These are phyloP conservation scores for Tachyglossus aculeatus DNA, from an alignment of 2,797 vertebrate genomes.

Conservation along the genomic window DNA sequence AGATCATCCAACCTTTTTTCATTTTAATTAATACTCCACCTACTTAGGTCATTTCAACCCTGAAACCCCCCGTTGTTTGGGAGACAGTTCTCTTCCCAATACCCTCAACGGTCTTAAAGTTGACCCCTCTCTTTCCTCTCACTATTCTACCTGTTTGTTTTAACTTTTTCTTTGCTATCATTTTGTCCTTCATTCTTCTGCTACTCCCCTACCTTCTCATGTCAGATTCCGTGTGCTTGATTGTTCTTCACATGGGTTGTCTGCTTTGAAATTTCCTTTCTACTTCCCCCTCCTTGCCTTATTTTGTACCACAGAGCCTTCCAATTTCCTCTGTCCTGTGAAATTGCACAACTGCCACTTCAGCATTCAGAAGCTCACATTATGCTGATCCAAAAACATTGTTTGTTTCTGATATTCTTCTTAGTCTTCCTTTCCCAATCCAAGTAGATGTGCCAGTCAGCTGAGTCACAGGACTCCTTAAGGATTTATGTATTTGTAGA, in stretches of 20 bases:
- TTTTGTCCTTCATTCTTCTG: background rate
- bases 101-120: no score
- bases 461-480: background rate
- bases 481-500: no score
- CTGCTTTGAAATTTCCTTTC: background rate
- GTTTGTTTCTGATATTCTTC: background rate
- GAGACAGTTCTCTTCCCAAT: no score
- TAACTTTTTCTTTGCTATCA: background rate
- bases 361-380: background rate
- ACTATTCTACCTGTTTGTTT: background rate
- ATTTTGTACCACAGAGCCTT: background rate
- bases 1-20: background rate
- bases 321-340: background rate
- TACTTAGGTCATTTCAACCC: background rate
- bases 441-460: no score
- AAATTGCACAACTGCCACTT: background rate
- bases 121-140: background rate
- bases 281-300: background rate
- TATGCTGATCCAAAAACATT: background rate
- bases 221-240: background rate
- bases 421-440: no score
- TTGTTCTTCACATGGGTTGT: background rate
- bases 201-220: background rate
- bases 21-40: slow-evolving; percentile 13
- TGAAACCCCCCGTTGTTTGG: background rate